Conservation (phyloP, 2,797 vertebrate species). For the Pseudocheirus occidentalis region DNA sequence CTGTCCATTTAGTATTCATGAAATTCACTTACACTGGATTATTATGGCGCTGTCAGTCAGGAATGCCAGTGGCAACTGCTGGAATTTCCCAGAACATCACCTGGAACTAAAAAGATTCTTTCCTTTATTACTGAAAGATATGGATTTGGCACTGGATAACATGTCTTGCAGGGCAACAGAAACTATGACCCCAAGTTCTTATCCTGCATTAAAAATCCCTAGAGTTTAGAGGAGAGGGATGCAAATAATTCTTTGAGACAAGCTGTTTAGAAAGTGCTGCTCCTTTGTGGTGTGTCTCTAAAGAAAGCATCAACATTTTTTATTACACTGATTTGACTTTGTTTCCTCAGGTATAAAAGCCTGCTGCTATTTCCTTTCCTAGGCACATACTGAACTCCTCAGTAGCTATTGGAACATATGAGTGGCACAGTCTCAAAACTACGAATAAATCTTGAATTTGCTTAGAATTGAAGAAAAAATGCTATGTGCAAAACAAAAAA, state of each 20-base stretch:
- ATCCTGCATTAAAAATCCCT: constrained; percentile 40
- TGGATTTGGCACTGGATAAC: constrained; percentile 1
- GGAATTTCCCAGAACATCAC: background rate
- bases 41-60: constrained; percentile 47
- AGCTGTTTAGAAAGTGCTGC: constrained; percentile 49
- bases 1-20: constrained; percentile 38
- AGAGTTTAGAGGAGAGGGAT: background rate
- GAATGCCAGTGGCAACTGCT: constrained; percentile 5
- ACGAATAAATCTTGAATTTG: constrained; percentile 68
- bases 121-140: constrained; percentile 34
- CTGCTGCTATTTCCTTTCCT: constrained; percentile 73
- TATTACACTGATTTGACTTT: constrained; percentile 69
- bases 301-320: constrained; percentile 55
- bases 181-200: constrained; percentile 21
- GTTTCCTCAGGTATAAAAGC: constrained; percentile 76
- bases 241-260: background rate
- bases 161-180: background rate
- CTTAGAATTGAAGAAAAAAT: constrained; percentile 56
- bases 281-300: constrained; percentile 41
- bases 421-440: constrained; percentile 68
- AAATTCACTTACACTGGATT: constrained; percentile 51
- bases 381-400: constrained; percentile 71
- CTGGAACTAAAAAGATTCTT: constrained; percentile 23
- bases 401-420: constrained; percentile 66
- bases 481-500: background rate